Evolutionary conservation across 1,140 invertebrate genomes (phyloP).

Genomic region (Mesaphorura yosii): DNA sequence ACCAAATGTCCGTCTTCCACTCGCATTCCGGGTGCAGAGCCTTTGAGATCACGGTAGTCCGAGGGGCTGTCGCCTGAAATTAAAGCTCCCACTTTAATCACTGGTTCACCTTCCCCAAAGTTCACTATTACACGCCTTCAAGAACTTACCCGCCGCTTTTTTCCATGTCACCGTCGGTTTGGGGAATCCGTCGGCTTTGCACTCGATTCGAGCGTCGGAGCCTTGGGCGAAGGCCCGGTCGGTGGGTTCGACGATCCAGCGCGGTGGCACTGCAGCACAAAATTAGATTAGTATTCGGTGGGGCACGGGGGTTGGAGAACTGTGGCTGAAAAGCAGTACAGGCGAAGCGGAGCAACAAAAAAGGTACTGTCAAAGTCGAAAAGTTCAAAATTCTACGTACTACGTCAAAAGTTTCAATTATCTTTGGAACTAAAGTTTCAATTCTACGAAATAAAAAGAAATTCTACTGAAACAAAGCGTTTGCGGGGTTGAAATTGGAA

Average conservation of each 20-base stretch:
- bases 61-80: slow-evolving; percentile 67
- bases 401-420: too few species aligned
- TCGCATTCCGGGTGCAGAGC: slow-evolving; percentile 74
- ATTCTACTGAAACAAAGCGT: slow-evolving; percentile 1
- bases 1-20: slow-evolving; percentile 80
- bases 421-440: too few species aligned
- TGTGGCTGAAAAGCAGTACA: slow-evolving; percentile 22
- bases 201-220: slow-evolving; percentile 74
- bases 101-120: too few species aligned
- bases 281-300: slow-evolving; percentile 11
- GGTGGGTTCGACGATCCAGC: slow-evolving; percentile 90
- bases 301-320: slow-evolving; percentile 8
- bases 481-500: not conserved
- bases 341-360: not conserved
- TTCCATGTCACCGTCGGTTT: slow-evolving; percentile 89
- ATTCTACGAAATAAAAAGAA: not conserved
- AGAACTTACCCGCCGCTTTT: slow-evolving; percentile 75
- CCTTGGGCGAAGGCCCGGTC: slow-evolving; percentile 87
- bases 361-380: not conserved
- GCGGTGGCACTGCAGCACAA: slow-evolving; percentile 66
- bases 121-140: too few species aligned
- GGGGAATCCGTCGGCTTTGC: slow-evolving; percentile 89
- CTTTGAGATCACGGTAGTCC: slow-evolving; percentile 82
- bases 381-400: not conserved
- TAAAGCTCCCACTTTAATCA: too few species aligned